Evolutionary conservation across 2,113 vertebrate species (phyloP).

Genomic region (Anarrhichthys ocellatus): DNA sequence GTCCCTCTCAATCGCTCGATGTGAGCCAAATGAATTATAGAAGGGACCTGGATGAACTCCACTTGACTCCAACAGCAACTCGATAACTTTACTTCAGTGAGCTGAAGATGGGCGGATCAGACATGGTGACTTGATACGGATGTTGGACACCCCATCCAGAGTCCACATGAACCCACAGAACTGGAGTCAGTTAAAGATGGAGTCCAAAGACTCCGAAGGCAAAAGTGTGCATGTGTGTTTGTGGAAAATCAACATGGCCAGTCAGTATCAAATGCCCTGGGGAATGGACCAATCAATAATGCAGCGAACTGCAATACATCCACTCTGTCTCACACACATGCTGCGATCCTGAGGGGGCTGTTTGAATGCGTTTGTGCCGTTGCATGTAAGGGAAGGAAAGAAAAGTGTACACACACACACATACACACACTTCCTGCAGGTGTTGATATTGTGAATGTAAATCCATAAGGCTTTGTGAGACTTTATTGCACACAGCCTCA

Average conservation of each 20-base stretch:
- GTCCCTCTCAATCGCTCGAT: constrained; percentile 23
- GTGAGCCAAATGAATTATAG: constrained; percentile 53
- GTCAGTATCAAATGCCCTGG: constrained; percentile 56
- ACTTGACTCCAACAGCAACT: constrained; percentile 31
- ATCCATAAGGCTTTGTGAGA: constrained; percentile 45
- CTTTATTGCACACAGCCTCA: not conserved
- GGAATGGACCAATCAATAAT: constrained; percentile 71
- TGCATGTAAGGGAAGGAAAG: not conserved
- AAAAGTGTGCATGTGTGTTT: not conserved
- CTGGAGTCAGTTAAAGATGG: constrained; percentile 27
- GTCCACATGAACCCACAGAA: constrained; percentile 12
- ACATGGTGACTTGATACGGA: constrained; percentile 18
- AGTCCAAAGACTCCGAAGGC: constrained; percentile 24
- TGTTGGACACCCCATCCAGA: constrained; percentile 1
- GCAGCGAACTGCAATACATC: constrained; percentile 52
- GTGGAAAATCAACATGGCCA: constrained; percentile 68
- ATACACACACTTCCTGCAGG: constrained; percentile 33
- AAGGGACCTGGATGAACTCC: constrained; percentile 34
- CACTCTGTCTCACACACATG: not conserved
- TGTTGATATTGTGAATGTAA: constrained; percentile 49
- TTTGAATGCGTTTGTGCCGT: constrained; percentile 8
- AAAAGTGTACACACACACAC: not conserved
- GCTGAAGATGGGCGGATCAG: constrained; percentile 20
- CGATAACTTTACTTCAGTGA: constrained; percentile 41
- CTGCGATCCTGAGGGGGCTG: constrained; percentile 1